These are phyloP conservation scores for Gambelia wislizenii DNA, from an alignment of 2,797 vertebrate species.

Conservation along the genomic window DNA sequence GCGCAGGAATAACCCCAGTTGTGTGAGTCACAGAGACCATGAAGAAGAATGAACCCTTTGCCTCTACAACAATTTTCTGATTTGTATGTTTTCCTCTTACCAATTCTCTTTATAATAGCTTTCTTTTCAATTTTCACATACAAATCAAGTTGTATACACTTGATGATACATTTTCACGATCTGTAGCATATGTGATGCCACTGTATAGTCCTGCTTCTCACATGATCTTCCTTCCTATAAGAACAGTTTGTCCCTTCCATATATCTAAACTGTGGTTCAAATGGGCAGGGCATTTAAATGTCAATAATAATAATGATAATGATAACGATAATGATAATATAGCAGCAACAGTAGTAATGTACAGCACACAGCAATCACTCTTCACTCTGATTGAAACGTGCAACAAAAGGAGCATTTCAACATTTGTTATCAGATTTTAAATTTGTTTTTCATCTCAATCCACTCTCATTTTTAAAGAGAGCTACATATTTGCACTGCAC, in stretches of 20 bases:
- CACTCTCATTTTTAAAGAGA: not conserved
- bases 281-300: not conserved
- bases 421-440: not conserved
- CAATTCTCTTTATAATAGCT: not conserved
- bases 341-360: not conserved
- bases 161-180: too few relatives aligned
- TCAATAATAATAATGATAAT: too few relatives aligned
- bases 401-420: not conserved
- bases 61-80: not conserved
- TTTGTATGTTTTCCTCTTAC: not conserved
- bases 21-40: too few relatives aligned
- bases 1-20: too few relatives aligned
- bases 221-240: not conserved
- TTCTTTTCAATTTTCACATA: not conserved
- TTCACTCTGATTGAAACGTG: not conserved
- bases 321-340: too few relatives aligned
- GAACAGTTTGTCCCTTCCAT: not conserved
- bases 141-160: too few relatives aligned
- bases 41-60: not conserved
- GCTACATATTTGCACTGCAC: not conserved
- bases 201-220: not conserved
- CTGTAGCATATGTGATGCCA: too few relatives aligned
- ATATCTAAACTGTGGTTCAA: not conserved
- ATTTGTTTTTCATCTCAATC: not conserved
- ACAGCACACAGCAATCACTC: not conserved